Base-by-base conservation (phyloP, 2,113 vertebrate genomes). In the Pterophyllum scalare region DNA sequence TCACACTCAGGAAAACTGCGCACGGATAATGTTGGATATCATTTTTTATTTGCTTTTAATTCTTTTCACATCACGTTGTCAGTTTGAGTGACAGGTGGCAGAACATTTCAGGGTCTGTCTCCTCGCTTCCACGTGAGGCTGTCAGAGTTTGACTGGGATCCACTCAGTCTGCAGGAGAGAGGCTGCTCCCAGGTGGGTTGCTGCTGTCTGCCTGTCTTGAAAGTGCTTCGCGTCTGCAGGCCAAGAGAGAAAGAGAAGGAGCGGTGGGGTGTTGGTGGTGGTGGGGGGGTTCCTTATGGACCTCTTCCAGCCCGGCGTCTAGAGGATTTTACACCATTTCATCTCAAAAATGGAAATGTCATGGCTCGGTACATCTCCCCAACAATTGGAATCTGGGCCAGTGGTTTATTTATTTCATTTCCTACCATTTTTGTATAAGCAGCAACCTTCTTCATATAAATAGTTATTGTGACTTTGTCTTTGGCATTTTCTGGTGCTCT, bases 61-160 rank as follows among this genome's bases (percentile, higher is more conserved):
- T 95, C 91, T 93, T 93, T 89, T 91, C 91, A 91, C 92, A 92
- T 91, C 89, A 88, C 83, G 54, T 89, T 95, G 94, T 94, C 94
- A 96, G 89, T 89, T 93, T 96, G 94, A 96, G 93, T 95, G 95
- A 93, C 95, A 94, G 87, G 90, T 95, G 94, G 95, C 95, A 96
- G 95, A 95, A 94, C 91, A 94, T 96, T 95, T 95, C 91, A 93
- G 93, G 94, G 89, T 96, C 92, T 91, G 93, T 95, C 94, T 96
- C 92, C 81, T 67, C 81, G 83, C 79, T 91, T 92, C 91, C 92
- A 93, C 91, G 92, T 92, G 90, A 94, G 93, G 87, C 93, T 95
- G 94, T 95, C 94, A 95, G 91, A 89, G 89, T 88, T 87, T 93
- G 94, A 93, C 93, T 94, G 88, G 91, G 92, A 94, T 94, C 89